Base-by-base conservation (phyloP, 2,797 vertebrate genomes). In the Cossypha heuglini region DNA sequence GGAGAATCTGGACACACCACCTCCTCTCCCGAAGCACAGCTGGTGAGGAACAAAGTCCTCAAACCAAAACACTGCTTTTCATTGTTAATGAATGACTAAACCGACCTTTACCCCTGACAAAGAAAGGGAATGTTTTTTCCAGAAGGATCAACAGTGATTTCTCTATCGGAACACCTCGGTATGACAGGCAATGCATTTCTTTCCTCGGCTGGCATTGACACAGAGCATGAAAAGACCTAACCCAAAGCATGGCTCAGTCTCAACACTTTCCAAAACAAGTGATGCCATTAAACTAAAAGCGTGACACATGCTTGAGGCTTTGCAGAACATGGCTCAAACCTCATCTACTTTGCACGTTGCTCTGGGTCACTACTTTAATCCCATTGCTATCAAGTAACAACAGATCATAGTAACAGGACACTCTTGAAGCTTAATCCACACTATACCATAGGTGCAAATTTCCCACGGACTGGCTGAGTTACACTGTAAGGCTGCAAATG, bases 41-140 rank as follows among this genome's bases (percentile, higher is more conserved):
- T 69, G 42, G 13, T 35, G 43, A 91, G 37, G 69, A 94, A 66
- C 79, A 55, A 94, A 86, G 40, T 54, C 59, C 31, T 68, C 43
- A 42, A 51, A 76, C 29, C 25, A 54, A 75, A 94, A 59, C 64
- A 16, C 24, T 8, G 45, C 57, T 77, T 35, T 59, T 58, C 31
- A 20, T 13, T 51, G 67, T 92, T 91, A 85, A 96, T 84, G 91
- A 95, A 78, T 80, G 31, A 96, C 93, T 80, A 77, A 83, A 1
- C 20, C 5, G 68, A 96, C 94, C 97, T 97, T 96, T 95, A 63
- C 35, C 78, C 93, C 3, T 42, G 37, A 64, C 2, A 25, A 87
- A 64, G 35, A 77, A 90, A 78, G 26, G 16, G 58, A 88, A 73
- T 22, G 16, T 25, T 57, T 86, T 78, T 78, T 76, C 81, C 51